These are phyloP conservation scores for Hypothenemus hampei DNA, from an alignment of 1,140 invertebrate genomes.

Conservation along the genomic window DNA sequence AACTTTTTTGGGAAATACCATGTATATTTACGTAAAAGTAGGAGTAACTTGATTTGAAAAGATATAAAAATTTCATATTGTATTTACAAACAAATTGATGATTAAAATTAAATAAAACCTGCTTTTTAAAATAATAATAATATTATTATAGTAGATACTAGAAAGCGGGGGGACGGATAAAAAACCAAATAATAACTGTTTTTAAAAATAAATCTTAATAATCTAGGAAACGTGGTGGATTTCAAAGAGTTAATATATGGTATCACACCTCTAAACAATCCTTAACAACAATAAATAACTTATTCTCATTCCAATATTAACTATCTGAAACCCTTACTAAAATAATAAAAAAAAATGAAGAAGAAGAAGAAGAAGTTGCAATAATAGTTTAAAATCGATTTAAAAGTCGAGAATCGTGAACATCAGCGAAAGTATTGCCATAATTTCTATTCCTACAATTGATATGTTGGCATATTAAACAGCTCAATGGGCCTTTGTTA, in stretches of 20 bases:
- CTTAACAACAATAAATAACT: constrained; percentile 17
- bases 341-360: background rate
- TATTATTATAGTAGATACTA: constrained; percentile 17
- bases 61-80: constrained; percentile 29
- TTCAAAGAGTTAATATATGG: constrained; percentile 10
- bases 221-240: too few species aligned
- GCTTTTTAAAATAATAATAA: constrained; percentile 21
- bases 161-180: constrained; percentile 24
- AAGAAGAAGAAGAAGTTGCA: constrained; percentile 8
- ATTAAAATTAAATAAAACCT: constrained; percentile 14
- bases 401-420: too few species aligned
- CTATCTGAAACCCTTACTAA: constrained; percentile 5
- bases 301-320: constrained; percentile 5
- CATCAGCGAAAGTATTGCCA: constrained; percentile 8
- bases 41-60: constrained; percentile 27
- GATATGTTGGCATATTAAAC: constrained; percentile 22
- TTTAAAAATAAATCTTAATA: constrained; percentile 6
- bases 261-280: background rate
- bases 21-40: constrained; percentile 29
- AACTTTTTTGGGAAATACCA: constrained; percentile 31
- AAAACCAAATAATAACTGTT: constrained; percentile 27
- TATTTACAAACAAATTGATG: constrained; percentile 30
- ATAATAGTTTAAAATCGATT: background rate
- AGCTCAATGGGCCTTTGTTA: background rate
- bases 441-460: constrained; percentile 19